These are phyloP conservation scores for Dufourea novaeangliae DNA, from an alignment of 1,140 invertebrate species.

Conservation along the genomic window DNA sequence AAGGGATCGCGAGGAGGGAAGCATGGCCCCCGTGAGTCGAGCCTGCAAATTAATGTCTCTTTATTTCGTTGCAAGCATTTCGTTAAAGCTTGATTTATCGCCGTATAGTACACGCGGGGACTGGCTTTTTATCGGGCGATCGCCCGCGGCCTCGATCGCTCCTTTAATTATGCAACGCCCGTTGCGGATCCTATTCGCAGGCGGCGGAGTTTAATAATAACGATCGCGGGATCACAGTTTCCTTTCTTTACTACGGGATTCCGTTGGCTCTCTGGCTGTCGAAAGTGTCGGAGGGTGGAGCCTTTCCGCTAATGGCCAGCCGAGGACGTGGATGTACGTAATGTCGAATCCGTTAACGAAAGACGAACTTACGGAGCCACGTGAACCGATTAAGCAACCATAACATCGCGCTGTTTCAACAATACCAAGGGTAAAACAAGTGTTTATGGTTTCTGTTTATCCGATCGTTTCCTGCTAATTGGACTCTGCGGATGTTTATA, in stretches of 20 bases:
- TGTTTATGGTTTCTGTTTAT: no score
- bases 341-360: neutral
- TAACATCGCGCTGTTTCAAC: neutral
- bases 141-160: conserved; percentile 30
- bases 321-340: conserved; percentile 6
- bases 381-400: neutral
- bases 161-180: conserved; percentile 57
- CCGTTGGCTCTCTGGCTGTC: neutral
- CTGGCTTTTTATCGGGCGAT: conserved; percentile 45
- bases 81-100: conserved; percentile 60
- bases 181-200: conserved; percentile 31
- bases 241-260: conserved; percentile 12
- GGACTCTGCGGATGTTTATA: no score
- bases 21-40: conserved; percentile 19
- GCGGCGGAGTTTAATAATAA: conserved; percentile 39
- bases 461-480: no score
- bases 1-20: neutral
- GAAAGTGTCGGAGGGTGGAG: conserved; percentile 20
- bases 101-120: neutral
- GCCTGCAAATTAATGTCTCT: conserved; percentile 72
- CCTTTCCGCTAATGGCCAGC: neutral
- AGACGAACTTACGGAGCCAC: neutral
- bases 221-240: conserved; percentile 8
- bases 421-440: no score
- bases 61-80: conserved; percentile 63